Percentiles rank a stretch among this genome's conserved stretches.
phyloP scores from a whole-genome alignment of 2,113 vertebrate species.

The Channa argus region DNA sequence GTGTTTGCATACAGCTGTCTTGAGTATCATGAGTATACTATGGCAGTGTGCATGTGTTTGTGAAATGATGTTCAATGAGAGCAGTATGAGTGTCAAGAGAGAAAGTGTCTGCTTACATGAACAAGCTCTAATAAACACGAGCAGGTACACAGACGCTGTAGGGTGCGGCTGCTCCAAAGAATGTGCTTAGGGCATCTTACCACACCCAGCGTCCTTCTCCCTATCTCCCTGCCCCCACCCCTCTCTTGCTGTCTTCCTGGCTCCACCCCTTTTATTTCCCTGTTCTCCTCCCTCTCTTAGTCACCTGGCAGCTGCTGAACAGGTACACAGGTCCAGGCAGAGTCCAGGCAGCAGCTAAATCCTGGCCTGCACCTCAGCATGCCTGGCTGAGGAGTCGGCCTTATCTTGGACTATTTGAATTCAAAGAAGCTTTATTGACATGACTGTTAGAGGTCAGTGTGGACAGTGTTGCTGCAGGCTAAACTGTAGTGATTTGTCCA shows the following conservation, averaged over 20 bases:
- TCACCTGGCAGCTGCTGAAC: conserved; percentile 66
- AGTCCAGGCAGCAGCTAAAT: conserved; percentile 35
- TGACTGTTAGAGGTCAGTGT: not conserved
- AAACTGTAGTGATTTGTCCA: too few relatives aligned
- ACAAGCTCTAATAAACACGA: conserved; percentile 40
- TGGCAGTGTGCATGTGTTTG: not conserved
- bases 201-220: conserved; percentile 55
- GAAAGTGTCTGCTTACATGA: conserved; percentile 33
- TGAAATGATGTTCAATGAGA: not conserved
- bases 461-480: not conserved
- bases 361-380: conserved; percentile 32
- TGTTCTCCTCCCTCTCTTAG: conserved; percentile 55
- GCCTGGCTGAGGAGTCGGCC: conserved; percentile 17
- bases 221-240: not conserved
- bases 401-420: conserved; percentile 9
- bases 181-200: conserved; percentile 74
- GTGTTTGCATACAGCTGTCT: conserved; percentile 22
- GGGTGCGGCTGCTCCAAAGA: conserved; percentile 66
- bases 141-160: conserved; percentile 61
- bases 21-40: not conserved
- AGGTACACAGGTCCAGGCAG: conserved; percentile 66
- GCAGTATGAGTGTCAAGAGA: not conserved
- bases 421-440: conserved; percentile 25
- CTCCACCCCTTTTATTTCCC: not conserved
- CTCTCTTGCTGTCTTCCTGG: not conserved